Conservation (phyloP, 2,113 vertebrate species). For the Epinephelus cyanopodus region DNA sequence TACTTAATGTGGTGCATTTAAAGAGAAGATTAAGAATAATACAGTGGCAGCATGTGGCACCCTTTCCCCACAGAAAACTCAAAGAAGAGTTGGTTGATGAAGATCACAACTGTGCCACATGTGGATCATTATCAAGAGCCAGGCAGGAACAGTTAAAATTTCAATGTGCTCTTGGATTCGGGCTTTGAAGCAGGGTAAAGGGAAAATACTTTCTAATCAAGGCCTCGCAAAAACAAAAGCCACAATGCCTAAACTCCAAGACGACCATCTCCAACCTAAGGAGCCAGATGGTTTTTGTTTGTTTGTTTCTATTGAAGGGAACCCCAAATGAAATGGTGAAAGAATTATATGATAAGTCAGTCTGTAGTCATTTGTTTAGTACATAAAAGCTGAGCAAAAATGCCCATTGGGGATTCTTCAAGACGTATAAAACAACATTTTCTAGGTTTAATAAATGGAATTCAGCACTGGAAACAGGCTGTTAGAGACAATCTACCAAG, state of each 20-base stretch:
- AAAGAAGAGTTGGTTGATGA: conserved; percentile 47
- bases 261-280: conserved; percentile 47
- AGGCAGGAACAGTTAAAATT: conserved; percentile 75
- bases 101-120: conserved; percentile 76
- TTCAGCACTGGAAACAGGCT: conserved; percentile 38
- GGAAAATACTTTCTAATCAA: conserved; percentile 81
- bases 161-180: conserved; percentile 74
- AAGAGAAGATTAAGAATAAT: conserved; percentile 60
- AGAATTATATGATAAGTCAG: conserved; percentile 15
- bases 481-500: conserved; percentile 22
- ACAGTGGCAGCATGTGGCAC: conserved; percentile 74
- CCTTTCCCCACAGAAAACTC: conserved; percentile 47
- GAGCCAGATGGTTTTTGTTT: conserved; percentile 74
- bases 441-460: conserved; percentile 41
- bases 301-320: conserved; percentile 34
- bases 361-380: conserved; percentile 29
- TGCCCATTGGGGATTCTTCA: conserved; percentile 29
- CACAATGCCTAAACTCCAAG: conserved; percentile 57
- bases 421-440: conserved; percentile 30
- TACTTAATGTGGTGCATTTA: conserved; percentile 58
- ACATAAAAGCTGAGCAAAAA: conserved; percentile 9
- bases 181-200: conserved; percentile 63
- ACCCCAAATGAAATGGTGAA: conserved; percentile 34
- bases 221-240: conserved; percentile 66
- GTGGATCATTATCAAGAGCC: conserved; percentile 80